phyloP scores from a whole-genome alignment of 2,113 vertebrate species.

The Pteropus alecto region DNA sequence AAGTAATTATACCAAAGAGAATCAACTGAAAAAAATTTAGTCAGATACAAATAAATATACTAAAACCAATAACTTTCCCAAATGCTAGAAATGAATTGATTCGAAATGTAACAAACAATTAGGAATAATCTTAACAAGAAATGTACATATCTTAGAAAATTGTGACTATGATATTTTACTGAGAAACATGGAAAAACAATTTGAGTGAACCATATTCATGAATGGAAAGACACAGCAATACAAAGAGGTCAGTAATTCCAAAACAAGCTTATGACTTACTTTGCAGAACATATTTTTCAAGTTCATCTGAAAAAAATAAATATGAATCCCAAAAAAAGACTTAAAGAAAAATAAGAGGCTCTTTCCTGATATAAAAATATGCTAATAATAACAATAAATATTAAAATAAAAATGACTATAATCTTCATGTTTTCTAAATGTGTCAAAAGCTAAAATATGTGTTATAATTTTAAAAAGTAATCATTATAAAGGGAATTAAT shows the following conservation, averaged over 20 bases:
- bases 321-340: neutral
- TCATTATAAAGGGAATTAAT: neutral
- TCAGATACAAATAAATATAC: neutral
- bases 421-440: neutral
- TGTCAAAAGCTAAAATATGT: neutral
- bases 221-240: neutral
- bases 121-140: neutral
- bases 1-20: neutral
- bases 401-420: constrained; percentile 17
- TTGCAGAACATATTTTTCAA: neutral
- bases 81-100: neutral
- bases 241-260: neutral
- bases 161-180: neutral
- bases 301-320: neutral
- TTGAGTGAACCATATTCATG: neutral
- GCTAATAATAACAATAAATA: neutral
- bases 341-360: neutral
- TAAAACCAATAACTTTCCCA: neutral
- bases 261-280: neutral
- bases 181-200: neutral
- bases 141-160: constrained; percentile 26
- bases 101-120: neutral
- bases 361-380: neutral
- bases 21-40: neutral
- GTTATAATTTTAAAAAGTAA: neutral